A percentile compares a stretch with the other conserved stretches of the same genome.
phyloP scores from a whole-genome alignment of 2,888 invertebrate species.

The Lymantria dispar region DNA sequence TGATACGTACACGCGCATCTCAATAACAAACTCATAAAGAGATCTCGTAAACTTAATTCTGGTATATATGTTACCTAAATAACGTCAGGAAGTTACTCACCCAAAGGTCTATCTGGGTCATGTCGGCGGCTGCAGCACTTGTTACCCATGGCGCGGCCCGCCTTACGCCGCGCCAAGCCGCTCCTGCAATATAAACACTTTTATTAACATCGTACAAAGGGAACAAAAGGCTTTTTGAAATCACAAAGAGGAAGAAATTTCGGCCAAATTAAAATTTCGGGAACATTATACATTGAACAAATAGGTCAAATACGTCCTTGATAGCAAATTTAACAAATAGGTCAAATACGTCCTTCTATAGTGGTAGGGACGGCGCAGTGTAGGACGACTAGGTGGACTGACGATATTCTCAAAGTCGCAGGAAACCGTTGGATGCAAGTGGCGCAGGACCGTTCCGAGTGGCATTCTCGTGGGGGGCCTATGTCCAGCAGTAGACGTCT shows the following conservation, averaged over 20 bases:
- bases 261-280: neutral
- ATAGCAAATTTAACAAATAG: neutral
- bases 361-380: too few relatives aligned
- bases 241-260: slow-evolving; percentile 4
- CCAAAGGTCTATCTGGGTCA: slow-evolving; percentile 86
- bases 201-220: slow-evolving; percentile 12
- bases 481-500: too few relatives aligned
- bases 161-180: slow-evolving; percentile 79
- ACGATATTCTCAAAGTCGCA: too few relatives aligned
- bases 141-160: slow-evolving; percentile 89
- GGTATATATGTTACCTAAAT: too few relatives aligned
- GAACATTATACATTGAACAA: neutral
- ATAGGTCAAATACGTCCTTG: neutral
- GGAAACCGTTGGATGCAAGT: too few relatives aligned
- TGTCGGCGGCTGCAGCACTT: slow-evolving; percentile 94
- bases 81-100: slow-evolving; percentile 49
- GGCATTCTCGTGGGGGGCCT: too few relatives aligned
- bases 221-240: slow-evolving; percentile 6
- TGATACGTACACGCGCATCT: too few relatives aligned
- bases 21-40: too few relatives aligned
- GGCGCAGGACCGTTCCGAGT: too few relatives aligned
- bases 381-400: too few relatives aligned
- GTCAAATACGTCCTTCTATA: too few relatives aligned
- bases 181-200: slow-evolving; percentile 54
- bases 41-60: too few relatives aligned